Conservation (phyloP, 2,113 vertebrate species). For the Clarias macrocephalus region DNA sequence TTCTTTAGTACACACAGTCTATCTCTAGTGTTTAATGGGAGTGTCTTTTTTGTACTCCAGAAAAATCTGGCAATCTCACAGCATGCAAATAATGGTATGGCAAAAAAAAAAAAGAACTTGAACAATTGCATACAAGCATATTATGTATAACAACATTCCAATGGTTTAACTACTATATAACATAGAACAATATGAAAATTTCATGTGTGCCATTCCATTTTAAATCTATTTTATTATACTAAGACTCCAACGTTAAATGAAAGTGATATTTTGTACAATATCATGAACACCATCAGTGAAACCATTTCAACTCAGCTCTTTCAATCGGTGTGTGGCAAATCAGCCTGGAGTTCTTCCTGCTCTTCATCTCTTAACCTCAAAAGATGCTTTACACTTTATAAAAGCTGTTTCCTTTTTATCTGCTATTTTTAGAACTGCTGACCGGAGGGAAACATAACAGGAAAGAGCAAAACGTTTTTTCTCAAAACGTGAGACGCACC, state of each 20-base stretch:
- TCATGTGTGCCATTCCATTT: neutral
- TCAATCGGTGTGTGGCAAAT: neutral
- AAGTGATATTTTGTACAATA: neutral
- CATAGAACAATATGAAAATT: neutral
- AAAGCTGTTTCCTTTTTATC: neutral
- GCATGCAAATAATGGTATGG: neutral
- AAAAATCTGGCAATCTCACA: neutral
- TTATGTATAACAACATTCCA: neutral
- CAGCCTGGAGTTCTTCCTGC: constrained; percentile 8
- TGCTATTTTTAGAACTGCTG: neutral
- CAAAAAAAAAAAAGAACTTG: neutral
- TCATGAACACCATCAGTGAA: neutral
- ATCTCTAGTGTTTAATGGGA: neutral
- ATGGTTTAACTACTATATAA: neutral
- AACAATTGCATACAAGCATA: neutral
- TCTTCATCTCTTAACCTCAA: neutral
- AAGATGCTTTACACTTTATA: neutral
- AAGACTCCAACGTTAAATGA: neutral
- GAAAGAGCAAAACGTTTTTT: neutral
- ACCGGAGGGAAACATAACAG: neutral
- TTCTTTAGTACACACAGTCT: neutral
- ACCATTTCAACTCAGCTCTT: neutral
- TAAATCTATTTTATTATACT: neutral
- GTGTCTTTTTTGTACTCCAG: neutral
- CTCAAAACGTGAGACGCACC: constrained; percentile 65